Evolutionary conservation across 1,140 invertebrate genomes (phyloP).

Genomic region (Euborellia annulipes): DNA sequence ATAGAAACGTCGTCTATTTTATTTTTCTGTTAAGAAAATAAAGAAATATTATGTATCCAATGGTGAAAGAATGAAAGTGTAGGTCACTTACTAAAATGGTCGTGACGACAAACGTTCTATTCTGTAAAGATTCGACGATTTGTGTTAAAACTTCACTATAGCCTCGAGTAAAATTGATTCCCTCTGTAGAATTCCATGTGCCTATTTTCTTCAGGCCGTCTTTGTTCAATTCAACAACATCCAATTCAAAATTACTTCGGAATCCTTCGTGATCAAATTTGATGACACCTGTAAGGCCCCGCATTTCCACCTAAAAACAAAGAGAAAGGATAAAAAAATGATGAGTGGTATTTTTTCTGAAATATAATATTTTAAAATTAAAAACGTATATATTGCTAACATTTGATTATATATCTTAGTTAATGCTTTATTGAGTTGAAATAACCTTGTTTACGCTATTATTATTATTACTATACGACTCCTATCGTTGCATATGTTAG

Average conservation of each 20-base stretch:
- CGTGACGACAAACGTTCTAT: conserved; percentile 82
- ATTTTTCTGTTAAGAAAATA: too few species aligned
- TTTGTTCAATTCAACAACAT: conserved; percentile 75
- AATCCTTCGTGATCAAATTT: conserved; percentile 91
- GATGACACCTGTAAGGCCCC: conserved; percentile 80
- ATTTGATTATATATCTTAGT: too few species aligned
- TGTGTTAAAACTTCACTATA: conserved; percentile 67
- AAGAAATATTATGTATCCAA: too few species aligned
- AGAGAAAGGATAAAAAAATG: neutral
- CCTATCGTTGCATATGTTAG: too few species aligned
- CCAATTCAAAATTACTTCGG: conserved; percentile 75
- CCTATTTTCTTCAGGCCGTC: conserved; percentile 69
- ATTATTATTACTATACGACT: too few species aligned
- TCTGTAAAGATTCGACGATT: conserved; percentile 73
- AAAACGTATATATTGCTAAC: too few species aligned
- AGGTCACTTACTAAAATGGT: conserved; percentile 74
- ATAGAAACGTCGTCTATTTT: too few species aligned
- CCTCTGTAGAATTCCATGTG: conserved; percentile 74
- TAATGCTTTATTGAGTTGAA: too few species aligned
- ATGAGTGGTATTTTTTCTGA: too few species aligned
- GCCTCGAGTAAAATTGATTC: conserved; percentile 78
- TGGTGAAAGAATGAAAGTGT: too few species aligned
- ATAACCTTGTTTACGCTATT: too few species aligned
- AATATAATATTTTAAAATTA: too few species aligned
- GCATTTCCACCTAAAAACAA: conserved; percentile 62